Evolutionary conservation across 2,113 vertebrate genomes (phyloP), one percentile per base, ranked within the genome.

Genomic region (Amblyornis subalaris): DNA sequence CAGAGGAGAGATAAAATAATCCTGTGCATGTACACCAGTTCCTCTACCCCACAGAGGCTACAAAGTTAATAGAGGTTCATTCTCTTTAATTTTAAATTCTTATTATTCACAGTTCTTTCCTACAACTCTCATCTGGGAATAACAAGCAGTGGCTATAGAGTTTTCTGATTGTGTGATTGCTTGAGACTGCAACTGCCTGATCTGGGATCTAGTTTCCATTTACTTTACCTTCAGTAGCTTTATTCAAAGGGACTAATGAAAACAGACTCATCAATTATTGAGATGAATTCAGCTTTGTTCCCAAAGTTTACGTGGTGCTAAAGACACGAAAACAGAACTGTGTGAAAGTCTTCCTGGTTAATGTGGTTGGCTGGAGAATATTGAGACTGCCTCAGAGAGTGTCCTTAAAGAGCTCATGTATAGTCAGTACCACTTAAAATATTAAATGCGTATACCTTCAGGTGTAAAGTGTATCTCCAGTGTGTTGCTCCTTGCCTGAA

Each of bases 211-310:
- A 64, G 90, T 90, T 94, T 83, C 71, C 90, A 86, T 94, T 94
- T 88, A 66, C 57, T 93, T 94, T 92, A 85, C 88, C 72, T 90
- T 94, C 50, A 72, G 75, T 95, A 93, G 74, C 82, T 94, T 91
- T 93, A 80, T 90, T 94, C 88, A 93, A 84, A 95, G 36, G 53
- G 36, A 71, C 51, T 88, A 92, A 90, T 77, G 85, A 94, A 88
- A 96, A 86, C 67, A 91, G 69, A 48, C n/a, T 86, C 69, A 88
- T 95, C 75, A 84, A 84, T 96, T 96, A 95, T 88, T 95, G 82
- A 95, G 78, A 90, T 90, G 25, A 84, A 84, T 88, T 88, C 88
- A 83, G 65, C 72, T 93, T 93, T 96, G 82, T 81, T 95, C 53
- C 89, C 33, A 25, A 90, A 93, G 57, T 95, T 93, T 86, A 44